A percentile compares a stretch with the other conserved stretches of the same genome.
Conservation (phyloP, 2,113 vertebrate genomes). For the Laticauda colubrina region DNA sequence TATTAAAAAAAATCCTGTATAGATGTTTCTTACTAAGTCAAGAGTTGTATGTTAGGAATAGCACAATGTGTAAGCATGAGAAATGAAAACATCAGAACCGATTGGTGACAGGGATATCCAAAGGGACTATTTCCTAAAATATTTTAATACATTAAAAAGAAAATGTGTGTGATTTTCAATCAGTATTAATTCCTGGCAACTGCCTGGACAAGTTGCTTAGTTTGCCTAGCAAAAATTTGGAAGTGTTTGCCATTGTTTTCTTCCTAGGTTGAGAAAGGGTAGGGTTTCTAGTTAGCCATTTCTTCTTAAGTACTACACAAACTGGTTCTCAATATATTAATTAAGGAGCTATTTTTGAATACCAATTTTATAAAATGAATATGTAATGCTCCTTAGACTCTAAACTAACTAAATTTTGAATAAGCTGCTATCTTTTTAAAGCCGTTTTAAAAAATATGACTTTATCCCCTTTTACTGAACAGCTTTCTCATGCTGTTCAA, state of each 20-base stretch:
- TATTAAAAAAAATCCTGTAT: neutral
- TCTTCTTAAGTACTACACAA: neutral
- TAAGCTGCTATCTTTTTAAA: neutral
- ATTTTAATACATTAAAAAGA: neutral
- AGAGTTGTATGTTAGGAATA: neutral
- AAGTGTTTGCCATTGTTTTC: neutral
- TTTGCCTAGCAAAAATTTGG: neutral
- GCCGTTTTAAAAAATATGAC: neutral
- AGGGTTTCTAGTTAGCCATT: neutral
- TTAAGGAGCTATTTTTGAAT: neutral
- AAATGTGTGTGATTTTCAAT: neutral
- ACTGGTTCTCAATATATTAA: neutral
- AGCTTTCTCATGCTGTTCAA: neutral
- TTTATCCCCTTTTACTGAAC: neutral
- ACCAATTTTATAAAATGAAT: neutral
- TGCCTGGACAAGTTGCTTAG: neutral
- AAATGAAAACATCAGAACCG: neutral
- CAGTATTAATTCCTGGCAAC: neutral
- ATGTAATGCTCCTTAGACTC: neutral
- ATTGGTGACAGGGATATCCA: neutral
- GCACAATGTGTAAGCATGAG: neutral
- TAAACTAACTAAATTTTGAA: neutral
- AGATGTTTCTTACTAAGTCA: neutral
- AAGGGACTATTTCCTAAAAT: neutral
- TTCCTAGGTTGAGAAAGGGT: neutral